Evolutionary conservation across 2,113 vertebrate species (phyloP), one percentile per base, ranked within the genome.

Genomic region (Hippolais icterina): DNA sequence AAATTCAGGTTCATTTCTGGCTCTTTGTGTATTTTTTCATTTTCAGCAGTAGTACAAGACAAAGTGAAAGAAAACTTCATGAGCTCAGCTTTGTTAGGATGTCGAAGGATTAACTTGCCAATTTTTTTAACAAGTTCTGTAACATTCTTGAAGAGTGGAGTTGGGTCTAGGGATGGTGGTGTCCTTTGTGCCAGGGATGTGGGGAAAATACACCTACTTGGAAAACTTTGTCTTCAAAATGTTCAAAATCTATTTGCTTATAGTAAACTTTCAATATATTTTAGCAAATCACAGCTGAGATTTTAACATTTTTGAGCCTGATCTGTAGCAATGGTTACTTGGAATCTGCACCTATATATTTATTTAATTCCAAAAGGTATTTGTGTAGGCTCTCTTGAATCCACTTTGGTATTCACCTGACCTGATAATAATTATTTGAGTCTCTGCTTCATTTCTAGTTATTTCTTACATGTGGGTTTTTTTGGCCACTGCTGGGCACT

Each of bases 181-280:
- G 9, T 42, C 11, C 8, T 83, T 61, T 47, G 41, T 75, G 52
- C 33, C 4, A 49, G 18, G 8, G 49, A 8, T 68, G 18, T 72
- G 49, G 49, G n/a, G 31, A 35, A 79, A 75, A 63, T 8, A 6
- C 0, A 29, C 13, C 9, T 41, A 1, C 9, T 84, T 84, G 31
- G 28, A 63, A 59, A 1, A 29, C 35, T 80, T 56, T 75, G 6
- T 86, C 46, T 86, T 65, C 15, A 22, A 46, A 75, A 54, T 54
- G 33, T 54, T 44, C 60, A 53, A 14, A 5, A 1, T 12, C 2
- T 2, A 29, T 44, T 78, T 54, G 0, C 5, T 71, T 3, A 15
- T 20, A 29, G n/a, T 14, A 42, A 41, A 42, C 6, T 61, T 65
- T 4, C 39, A 17, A 18, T 47, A 13, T 10, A 10, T n/a, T 74